Evolutionary conservation across 1,140 invertebrate species (phyloP).

Genomic region (Agraylea sexmaculata): DNA sequence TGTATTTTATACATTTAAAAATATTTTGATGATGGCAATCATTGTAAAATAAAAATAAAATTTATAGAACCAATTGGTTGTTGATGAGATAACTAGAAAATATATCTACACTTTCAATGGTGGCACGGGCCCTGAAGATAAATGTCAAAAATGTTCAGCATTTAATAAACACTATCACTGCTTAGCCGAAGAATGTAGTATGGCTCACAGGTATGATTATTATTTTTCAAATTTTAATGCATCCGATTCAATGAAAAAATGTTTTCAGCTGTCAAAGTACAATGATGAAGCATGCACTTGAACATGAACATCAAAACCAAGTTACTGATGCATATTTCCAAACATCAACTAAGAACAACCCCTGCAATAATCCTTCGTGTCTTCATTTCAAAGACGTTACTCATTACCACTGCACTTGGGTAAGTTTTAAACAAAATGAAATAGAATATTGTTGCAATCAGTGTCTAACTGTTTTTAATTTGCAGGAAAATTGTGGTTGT

Average conservation of each 20-base stretch:
- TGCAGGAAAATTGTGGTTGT: constrained; percentile 74
- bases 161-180: constrained; percentile 74
- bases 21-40: constrained; percentile 4
- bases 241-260: constrained; percentile 2
- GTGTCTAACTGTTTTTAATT: constrained; percentile 22
- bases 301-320: constrained; percentile 76
- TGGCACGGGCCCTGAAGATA: constrained; percentile 40
- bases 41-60: constrained; percentile 34
- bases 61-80: constrained; percentile 51
- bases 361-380: constrained; percentile 57
- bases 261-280: constrained; percentile 56
- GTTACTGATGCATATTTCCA: constrained; percentile 71
- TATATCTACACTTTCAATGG: constrained; percentile 39
- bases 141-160: constrained; percentile 51
- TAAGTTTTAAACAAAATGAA: constrained; percentile 27
- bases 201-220: constrained; percentile 47
- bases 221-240: constrained; percentile 2
- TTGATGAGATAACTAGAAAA: constrained; percentile 41
- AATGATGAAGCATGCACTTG: constrained; percentile 71
- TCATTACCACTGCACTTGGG: constrained; percentile 81
- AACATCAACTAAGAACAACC: constrained; percentile 45
- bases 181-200: constrained; percentile 50
- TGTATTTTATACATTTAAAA: constrained; percentile 1
- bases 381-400: constrained; percentile 65
- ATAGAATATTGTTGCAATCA: too few species aligned